Evolutionary conservation across 1,140 invertebrate species (phyloP), one percentile per base, ranked within the genome.

Genomic region (Tribolium madens): DNA sequence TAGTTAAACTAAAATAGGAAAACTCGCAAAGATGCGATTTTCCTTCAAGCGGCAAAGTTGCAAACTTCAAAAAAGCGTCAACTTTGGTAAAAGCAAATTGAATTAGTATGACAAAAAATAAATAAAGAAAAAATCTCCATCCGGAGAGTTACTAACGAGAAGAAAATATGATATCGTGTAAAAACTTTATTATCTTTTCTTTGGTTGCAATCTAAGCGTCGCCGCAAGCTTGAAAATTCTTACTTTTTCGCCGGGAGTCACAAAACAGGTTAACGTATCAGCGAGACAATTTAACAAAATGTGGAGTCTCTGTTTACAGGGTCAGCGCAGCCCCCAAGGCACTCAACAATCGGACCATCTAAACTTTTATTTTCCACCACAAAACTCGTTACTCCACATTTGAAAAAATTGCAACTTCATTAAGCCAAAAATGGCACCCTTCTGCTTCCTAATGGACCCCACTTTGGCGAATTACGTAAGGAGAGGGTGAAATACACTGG

Each of bases 251-350:
- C n/a, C 57, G 21, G 26, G 10, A 33, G n/a, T 33, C 5, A 33
- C 31, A n/a, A 14, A 33, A 26, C 57, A 64, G 26, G 21, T 64
- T 64, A 33, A 64, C n/a, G 6, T 33, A 64, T 64, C 26, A 64
- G 17, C 26, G 31, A 33, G 57, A 64, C 9, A 64, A 64, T 33
- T 64, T 64, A 33, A 13, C 26, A 64, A 64, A 64, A 64, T 64
- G 26, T 64, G 36, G 5, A 42, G 36, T 42, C 36, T 9, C 36
- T 42, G 36, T 42, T 42, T 42, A 42, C 36, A 26, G 53, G 57
- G 57, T 64, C 26, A 64, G 31, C 57, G n/a, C 10, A 64, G 21
- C 33, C 21, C 57, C 57, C n/a, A 64, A 64, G 57, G 57, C 57
- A 64, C 12, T 12, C 26, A 33, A 10, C 57, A 64, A 64, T 64